Evolutionary conservation across 2,113 vertebrate genomes (phyloP).

Genomic region (Osmerus eperlanus): DNA sequence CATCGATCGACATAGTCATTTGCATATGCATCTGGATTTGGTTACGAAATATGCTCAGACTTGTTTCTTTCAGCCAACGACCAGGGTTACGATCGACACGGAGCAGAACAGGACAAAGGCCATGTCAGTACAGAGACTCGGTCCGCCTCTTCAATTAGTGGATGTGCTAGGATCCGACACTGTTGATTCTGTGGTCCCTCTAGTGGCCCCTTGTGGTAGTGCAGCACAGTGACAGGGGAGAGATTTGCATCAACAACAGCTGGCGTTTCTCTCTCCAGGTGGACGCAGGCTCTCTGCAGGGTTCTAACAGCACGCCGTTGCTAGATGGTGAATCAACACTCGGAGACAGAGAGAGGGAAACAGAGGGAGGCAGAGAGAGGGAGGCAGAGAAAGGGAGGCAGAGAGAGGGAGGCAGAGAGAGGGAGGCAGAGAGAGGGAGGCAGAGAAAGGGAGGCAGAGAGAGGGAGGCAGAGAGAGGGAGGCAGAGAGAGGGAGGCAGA

Average conservation of each 20-base stretch:
- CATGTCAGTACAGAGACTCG: too few species aligned
- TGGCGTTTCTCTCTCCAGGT: neutral
- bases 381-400: constrained; percentile 15
- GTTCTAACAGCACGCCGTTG: neutral
- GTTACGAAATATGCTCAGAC: neutral
- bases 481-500: constrained; percentile 16
- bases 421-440: too few species aligned
- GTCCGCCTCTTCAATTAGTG: too few species aligned
- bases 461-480: neutral
- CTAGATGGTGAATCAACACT: constrained; percentile 3
- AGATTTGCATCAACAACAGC: neutral
- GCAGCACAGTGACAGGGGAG: neutral
- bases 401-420: neutral
- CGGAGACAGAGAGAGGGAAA: constrained; percentile 5
- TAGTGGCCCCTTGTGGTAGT: constrained; percentile 23
- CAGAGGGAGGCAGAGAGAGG: constrained; percentile 24
- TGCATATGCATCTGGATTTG: neutral
- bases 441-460: neutral
- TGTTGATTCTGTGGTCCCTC: constrained; percentile 2
- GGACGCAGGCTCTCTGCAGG: neutral
- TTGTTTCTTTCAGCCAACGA: neutral
- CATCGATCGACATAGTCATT: neutral
- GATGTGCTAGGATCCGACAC: too few species aligned
- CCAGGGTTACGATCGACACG: too few species aligned
- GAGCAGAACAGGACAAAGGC: too few species aligned